phyloP scores from a whole-genome alignment of 1,140 invertebrate genomes.

The Anastrepha obliqua region DNA sequence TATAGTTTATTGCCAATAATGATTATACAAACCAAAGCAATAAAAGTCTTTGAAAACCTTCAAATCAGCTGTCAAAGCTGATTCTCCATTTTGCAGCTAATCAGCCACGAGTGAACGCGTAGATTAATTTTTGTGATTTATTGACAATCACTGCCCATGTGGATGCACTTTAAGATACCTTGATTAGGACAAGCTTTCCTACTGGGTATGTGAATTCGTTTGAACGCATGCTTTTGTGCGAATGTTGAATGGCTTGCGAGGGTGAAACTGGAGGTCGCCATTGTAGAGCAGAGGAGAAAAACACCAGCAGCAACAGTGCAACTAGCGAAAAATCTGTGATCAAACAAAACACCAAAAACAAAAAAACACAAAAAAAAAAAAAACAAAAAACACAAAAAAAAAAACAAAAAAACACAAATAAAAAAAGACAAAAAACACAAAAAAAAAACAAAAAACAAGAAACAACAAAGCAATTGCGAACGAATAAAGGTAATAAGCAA shows the following conservation, averaged over 20 bases:
- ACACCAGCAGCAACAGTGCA: not conserved
- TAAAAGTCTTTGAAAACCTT: too few species aligned
- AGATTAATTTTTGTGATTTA: too few species aligned
- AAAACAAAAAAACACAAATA: not conserved
- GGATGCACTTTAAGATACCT: not conserved
- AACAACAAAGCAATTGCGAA: not conserved
- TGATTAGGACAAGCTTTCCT: not conserved
- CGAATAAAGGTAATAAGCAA: slow-evolving; percentile 10
- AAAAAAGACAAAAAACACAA: too few species aligned
- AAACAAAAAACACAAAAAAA: too few species aligned
- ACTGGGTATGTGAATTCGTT: not conserved
- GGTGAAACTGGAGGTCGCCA: slow-evolving; percentile 27
- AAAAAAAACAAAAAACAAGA: not conserved
- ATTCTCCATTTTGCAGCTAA: too few species aligned
- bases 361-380: too few species aligned
- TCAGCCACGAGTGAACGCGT: too few species aligned
- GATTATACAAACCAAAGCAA: too few species aligned
- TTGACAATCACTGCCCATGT: too few species aligned
- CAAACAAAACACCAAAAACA: not conserved
- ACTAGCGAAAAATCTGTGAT: not conserved
- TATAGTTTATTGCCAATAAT: too few species aligned
- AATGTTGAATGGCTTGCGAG: slow-evolving; percentile 41
- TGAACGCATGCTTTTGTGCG: not conserved
- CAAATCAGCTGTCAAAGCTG: too few species aligned
- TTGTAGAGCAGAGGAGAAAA: too few species aligned